Conservation (phyloP, 37 sponge, comb jelly and placozoan genomes). For the Chondrosia reniformis region DNA sequence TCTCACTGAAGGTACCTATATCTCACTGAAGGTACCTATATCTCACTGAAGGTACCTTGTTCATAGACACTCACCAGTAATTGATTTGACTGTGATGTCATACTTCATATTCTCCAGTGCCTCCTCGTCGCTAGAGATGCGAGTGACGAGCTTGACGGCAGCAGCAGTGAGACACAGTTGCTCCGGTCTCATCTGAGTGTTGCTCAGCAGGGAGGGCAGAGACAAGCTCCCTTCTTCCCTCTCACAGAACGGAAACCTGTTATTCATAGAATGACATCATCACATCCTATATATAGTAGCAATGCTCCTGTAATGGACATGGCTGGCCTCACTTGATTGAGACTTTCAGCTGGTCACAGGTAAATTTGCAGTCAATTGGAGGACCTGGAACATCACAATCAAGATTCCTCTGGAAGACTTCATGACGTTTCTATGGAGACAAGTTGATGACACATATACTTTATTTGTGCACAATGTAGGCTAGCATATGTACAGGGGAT, state of each 20-base stretch:
- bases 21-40: too few relatives aligned
- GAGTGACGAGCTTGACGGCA: too few relatives aligned
- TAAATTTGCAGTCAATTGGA: not conserved
- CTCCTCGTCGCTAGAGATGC: too few relatives aligned
- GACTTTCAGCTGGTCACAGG: not conserved
- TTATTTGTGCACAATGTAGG: not conserved
- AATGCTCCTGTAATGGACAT: not conserved
- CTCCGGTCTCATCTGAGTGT: too few relatives aligned
- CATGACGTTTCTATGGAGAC: not conserved
- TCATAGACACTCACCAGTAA: too few relatives aligned
- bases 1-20: too few relatives aligned
- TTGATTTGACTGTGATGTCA: too few relatives aligned
- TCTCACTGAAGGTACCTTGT: too few relatives aligned
- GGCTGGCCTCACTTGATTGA: not conserved
- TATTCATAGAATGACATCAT: not conserved
- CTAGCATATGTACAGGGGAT: not conserved
- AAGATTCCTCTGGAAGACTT: conserved; percentile 6
- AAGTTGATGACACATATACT: too few relatives aligned
- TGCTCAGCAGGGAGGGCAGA: not conserved
- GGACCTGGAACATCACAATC: not conserved
- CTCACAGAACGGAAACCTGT: not conserved
- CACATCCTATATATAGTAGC: not conserved
- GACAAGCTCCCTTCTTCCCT: not conserved
- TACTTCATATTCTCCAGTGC: too few relatives aligned
- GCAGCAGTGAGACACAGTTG: too few relatives aligned